A percentile compares a stretch with the other conserved stretches of the same genome.
phyloP scores from a whole-genome alignment of 1,140 invertebrate genomes.

The Macrosteles quadrilineatus region DNA sequence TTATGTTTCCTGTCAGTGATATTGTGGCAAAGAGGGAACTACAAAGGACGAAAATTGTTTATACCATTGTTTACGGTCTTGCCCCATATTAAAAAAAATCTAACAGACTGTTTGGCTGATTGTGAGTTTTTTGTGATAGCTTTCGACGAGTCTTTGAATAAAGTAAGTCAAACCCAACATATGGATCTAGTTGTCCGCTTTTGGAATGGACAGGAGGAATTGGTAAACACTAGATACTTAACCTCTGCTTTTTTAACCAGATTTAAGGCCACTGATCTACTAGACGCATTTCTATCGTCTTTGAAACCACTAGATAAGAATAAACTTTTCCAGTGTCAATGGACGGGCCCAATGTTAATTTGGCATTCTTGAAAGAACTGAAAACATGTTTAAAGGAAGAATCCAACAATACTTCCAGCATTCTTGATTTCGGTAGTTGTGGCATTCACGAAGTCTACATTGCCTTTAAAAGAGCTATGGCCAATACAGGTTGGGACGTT shows the following conservation, averaged over 20 bases:
- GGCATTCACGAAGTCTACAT: neutral
- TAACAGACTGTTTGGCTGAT: no score
- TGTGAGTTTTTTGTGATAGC: no score
- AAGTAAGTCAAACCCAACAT: neutral
- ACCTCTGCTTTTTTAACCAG: neutral
- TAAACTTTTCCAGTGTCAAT: neutral
- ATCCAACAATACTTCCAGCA: no score
- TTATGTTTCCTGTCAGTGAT: no score
- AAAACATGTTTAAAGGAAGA: no score
- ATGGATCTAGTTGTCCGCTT: neutral
- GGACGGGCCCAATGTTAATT: neutral
- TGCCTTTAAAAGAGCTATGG: constrained; percentile 18
- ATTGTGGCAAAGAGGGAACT: no score
- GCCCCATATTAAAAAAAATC: no score
- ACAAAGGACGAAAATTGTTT: no score
- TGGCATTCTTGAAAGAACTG: no score
- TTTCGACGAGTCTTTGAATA: no score
- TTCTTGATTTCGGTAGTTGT: neutral
- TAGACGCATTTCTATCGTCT: neutral
- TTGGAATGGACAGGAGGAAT: neutral
- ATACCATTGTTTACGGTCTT: no score
- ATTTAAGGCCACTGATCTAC: neutral
- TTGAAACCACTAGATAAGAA: neutral
- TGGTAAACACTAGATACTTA: neutral
- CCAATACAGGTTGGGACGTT: constrained; percentile 9